Conservation (phyloP, 2,797 vertebrate genomes). For the Pseudochromis fuscus region DNA sequence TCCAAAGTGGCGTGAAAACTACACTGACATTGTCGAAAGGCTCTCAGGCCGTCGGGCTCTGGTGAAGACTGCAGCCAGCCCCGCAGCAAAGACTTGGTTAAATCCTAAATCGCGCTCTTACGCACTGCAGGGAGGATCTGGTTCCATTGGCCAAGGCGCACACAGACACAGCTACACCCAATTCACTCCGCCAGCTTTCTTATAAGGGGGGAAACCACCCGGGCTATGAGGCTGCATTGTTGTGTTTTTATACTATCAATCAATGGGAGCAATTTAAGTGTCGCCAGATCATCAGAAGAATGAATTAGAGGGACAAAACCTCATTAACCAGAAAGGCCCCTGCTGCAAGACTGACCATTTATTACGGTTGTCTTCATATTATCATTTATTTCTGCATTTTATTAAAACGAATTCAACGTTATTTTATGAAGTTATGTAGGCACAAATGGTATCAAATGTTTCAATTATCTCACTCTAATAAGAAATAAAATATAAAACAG, state of each 20-base stretch:
- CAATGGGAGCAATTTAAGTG: constrained; percentile 70
- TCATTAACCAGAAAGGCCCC: constrained; percentile 49
- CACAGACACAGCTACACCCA: constrained; percentile 93
- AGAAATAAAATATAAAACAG: background rate
- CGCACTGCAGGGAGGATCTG: constrained; percentile 99
- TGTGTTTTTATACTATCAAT: constrained; percentile 80
- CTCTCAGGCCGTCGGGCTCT: constrained; percentile 85
- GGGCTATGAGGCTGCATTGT: constrained; percentile 70
- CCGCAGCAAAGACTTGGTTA: constrained; percentile 97
- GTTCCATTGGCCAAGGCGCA: constrained; percentile 97
- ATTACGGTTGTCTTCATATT: constrained; percentile 25
- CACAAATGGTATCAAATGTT: background rate
- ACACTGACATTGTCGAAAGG: constrained; percentile 88
- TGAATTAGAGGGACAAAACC: constrained; percentile 49
- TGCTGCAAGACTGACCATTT: constrained; percentile 24
- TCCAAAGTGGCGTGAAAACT: constrained; percentile 80
- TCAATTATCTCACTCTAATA: background rate
- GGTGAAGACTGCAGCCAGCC: constrained; percentile 93
- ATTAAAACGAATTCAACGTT: constrained; percentile 18
- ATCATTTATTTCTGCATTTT: constrained; percentile 33
- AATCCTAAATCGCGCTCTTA: constrained; percentile 99
- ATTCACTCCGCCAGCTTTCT: constrained; percentile 92
- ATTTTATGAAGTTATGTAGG: background rate
- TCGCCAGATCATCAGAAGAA: constrained; percentile 49
- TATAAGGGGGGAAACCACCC: constrained; percentile 87